These are phyloP conservation scores for Lepidostoma basale DNA, from an alignment of 1,140 invertebrate species.

Conservation along the genomic window DNA sequence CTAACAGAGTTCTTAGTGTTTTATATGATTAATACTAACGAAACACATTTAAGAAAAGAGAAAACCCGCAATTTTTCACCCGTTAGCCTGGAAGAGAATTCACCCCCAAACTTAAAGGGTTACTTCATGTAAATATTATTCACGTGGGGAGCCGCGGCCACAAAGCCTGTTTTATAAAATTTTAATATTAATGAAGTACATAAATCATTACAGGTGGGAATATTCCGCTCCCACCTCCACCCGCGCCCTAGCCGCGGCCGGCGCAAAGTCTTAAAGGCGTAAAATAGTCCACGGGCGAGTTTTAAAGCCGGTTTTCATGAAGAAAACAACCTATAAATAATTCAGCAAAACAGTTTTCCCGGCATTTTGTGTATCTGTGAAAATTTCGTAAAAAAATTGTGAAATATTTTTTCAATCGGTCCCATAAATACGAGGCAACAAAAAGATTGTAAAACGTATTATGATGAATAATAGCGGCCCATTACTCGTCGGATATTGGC, in stretches of 20 bases:
- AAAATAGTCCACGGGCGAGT: neutral
- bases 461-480: too few species aligned
- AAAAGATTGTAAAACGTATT: too few species aligned
- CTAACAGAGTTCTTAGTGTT: too few species aligned
- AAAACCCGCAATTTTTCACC: too few species aligned
- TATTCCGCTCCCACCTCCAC: neutral
- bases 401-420: too few species aligned
- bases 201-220: slow-evolving; percentile 19
- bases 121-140: slow-evolving; percentile 21
- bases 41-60: too few species aligned
- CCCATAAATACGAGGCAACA: too few species aligned
- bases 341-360: neutral
- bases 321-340: neutral
- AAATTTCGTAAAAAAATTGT: too few species aligned
- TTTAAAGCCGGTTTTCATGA: slow-evolving; percentile 1
- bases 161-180: slow-evolving; percentile 23
- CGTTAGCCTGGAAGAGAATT: too few species aligned
- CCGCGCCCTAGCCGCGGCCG: neutral
- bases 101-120: neutral
- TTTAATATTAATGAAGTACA: slow-evolving; percentile 24
- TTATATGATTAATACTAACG: too few species aligned
- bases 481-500: too few species aligned
- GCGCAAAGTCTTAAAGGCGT: neutral
- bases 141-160: neutral
- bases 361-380: neutral